Evolutionary conservation across 1,140 invertebrate species (phyloP).

Genomic region (Chelonus insularis): DNA sequence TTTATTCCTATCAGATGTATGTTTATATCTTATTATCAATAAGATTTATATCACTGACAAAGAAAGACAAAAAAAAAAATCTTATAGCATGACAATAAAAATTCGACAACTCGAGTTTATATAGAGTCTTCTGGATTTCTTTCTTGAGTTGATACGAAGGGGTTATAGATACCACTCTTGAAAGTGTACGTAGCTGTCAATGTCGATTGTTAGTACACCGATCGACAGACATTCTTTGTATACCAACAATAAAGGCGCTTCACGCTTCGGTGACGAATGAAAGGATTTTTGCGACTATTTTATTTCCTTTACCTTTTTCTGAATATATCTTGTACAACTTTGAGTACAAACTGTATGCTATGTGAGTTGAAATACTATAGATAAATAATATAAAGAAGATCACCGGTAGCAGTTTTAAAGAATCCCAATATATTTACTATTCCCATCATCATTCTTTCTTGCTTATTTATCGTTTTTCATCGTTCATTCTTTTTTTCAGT

Average conservation of each 20-base stretch:
- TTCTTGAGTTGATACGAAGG: neutral
- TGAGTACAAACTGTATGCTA: neutral
- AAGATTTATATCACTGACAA: neutral
- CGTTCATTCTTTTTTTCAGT: slow-evolving; percentile 19
- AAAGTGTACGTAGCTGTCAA: neutral
- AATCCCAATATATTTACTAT: slow-evolving; percentile 51
- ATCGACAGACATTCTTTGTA: slow-evolving; percentile 26
- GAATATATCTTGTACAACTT: slow-evolving; percentile 3
- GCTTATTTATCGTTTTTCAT: slow-evolving; percentile 7
- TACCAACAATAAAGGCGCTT: slow-evolving; percentile 27
- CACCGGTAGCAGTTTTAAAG: slow-evolving; percentile 10
- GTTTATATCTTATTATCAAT: neutral
- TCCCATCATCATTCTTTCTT: slow-evolving; percentile 52
- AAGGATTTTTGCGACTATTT: slow-evolving; percentile 30
- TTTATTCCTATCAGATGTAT: neutral
- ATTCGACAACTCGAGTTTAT: neutral
- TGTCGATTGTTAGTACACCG: slow-evolving; percentile 17
- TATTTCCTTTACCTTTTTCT: neutral
- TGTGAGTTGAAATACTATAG: neutral
- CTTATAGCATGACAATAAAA: neutral
- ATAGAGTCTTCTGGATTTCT: neutral
- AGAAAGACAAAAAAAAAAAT: neutral
- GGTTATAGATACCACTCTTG: neutral
- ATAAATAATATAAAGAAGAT: neutral
- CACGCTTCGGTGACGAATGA: slow-evolving; percentile 16